Conservation (phyloP, 2,797 vertebrate species). For the Sebastes reedi region DNA sequence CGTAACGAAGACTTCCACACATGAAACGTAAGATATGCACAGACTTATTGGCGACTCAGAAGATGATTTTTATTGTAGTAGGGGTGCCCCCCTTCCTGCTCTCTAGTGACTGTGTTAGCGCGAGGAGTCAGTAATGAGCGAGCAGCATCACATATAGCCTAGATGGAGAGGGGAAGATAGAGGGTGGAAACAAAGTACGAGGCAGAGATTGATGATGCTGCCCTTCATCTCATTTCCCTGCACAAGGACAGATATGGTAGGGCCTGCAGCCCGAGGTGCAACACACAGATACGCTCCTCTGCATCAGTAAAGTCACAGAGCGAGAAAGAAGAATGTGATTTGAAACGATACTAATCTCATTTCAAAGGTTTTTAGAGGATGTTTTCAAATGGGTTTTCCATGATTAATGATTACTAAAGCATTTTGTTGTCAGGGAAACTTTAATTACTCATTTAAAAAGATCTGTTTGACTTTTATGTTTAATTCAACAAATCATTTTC, state of each 20-base stretch:
- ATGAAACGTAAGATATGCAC: constrained; percentile 45
- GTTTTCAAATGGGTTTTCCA: constrained; percentile 39
- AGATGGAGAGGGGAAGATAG: constrained; percentile 48
- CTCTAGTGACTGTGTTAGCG: constrained; percentile 41
- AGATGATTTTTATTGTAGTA: constrained; percentile 46
- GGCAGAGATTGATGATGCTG: constrained; percentile 70
- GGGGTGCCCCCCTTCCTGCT: not conserved
- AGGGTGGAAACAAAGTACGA: constrained; percentile 53
- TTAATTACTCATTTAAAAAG: constrained; percentile 49
- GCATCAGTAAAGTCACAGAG: constrained; percentile 34
- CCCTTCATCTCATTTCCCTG: constrained; percentile 60
- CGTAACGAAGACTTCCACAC: constrained; percentile 61
- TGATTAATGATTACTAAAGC: constrained; percentile 53
- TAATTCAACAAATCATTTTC: constrained; percentile 58
- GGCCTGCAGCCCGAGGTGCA: constrained; percentile 34
- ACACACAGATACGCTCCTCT: constrained; percentile 11
- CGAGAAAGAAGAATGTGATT: constrained; percentile 11
- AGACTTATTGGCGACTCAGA: constrained; percentile 47
- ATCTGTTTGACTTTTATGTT: constrained; percentile 43
- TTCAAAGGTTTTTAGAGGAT: constrained; percentile 42
- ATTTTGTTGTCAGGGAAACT: constrained; percentile 45
- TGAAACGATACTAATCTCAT: constrained; percentile 41
- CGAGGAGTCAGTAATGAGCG: constrained; percentile 69
- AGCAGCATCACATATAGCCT: constrained; percentile 43
- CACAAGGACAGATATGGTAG: constrained; percentile 47